A percentile compares a stretch with the other conserved stretches of the same genome.
phyloP scores from a whole-genome alignment of 2,888 invertebrate genomes.

The Chalcis sispes region DNA sequence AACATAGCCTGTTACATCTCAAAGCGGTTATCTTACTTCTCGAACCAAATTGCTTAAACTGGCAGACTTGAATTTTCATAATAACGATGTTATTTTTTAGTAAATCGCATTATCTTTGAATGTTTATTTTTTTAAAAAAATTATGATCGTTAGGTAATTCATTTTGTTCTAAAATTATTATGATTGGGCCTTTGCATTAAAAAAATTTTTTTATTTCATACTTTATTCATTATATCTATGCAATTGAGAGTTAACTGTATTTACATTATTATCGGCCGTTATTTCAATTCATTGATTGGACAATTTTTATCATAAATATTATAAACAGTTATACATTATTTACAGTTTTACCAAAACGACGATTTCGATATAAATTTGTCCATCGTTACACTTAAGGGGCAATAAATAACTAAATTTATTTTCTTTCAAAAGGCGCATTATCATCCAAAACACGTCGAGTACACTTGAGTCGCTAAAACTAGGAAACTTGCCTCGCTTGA shows the following conservation, averaged over 20 bases:
- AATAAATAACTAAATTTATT: conserved; percentile 15
- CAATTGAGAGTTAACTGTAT: no score
- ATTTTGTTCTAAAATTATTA: no score
- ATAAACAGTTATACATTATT: no score
- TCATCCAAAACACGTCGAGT: conserved; percentile 12
- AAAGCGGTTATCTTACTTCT: conserved; percentile 68
- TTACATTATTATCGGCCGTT: no score
- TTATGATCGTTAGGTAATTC: neutral
- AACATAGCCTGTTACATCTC: conserved; percentile 71
- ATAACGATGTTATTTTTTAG: conserved; percentile 15
- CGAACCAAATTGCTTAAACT: conserved; percentile 46
- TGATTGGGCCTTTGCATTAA: no score
- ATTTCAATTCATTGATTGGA: no score
- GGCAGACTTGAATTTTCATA: conserved; percentile 35
- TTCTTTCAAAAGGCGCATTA: conserved; percentile 23
- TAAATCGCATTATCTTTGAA: no score
- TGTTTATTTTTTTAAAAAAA: no score
- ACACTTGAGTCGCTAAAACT: conserved; percentile 14
- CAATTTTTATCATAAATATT: no score
- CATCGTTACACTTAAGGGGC: neutral
- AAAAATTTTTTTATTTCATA: no score
- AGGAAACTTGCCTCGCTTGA: conserved; percentile 16
- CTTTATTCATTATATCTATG: no score
- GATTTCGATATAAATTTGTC: conserved; percentile 9
- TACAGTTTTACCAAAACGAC: no score